Evolutionary conservation across 1,140 invertebrate species (phyloP), one percentile per base, ranked within the genome.

Genomic region (Lepidurus arcticus): DNA sequence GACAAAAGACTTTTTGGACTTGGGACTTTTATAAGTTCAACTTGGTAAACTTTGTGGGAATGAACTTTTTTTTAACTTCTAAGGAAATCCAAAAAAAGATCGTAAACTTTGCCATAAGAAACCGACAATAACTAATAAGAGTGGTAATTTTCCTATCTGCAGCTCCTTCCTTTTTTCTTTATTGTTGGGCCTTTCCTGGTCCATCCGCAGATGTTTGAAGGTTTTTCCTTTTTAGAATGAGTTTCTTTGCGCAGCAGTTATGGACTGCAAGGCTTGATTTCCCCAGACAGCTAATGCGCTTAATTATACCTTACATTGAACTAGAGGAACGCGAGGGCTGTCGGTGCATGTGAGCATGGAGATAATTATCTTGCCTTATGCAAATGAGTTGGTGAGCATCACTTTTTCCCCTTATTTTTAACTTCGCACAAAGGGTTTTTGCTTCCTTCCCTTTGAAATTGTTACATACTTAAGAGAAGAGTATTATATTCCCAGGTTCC

Each of bases 231-330:
- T 65, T 65, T 21, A 65, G 53, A 65, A 65, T 65, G 53, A 65
- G 53, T 65, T 65, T 65, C 53, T 65, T 65, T 65, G 34, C 53
- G 21, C 53, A 65, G 53, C 53, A 65, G 53, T 65, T 65, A 65
- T 65, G 53, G 53, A 65, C 53, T 16, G 16, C 16, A 65, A 65
- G 16, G 53, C 53, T 65, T 65, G 53, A 65, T 65, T 47, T 65
- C 53, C 53, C 53, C 53, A 65, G 53, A 65, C 53, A 65, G 53
- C 53, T 65, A 65, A 65, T 65, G 53, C 53, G 53, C 53, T 65
- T 65, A 65, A 65, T 65, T 65, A 65, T 65, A 65, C 53, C 53
- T 65, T 65, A 65, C 53, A 65, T 65, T 65, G 53, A 65, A 65
- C 53, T 65, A 65, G 53, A 65, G 53, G 53, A 65, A 65, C 53